These are phyloP conservation scores for Psettodes erumei DNA, from an alignment of 2,113 vertebrate genomes.

Conservation along the genomic window DNA sequence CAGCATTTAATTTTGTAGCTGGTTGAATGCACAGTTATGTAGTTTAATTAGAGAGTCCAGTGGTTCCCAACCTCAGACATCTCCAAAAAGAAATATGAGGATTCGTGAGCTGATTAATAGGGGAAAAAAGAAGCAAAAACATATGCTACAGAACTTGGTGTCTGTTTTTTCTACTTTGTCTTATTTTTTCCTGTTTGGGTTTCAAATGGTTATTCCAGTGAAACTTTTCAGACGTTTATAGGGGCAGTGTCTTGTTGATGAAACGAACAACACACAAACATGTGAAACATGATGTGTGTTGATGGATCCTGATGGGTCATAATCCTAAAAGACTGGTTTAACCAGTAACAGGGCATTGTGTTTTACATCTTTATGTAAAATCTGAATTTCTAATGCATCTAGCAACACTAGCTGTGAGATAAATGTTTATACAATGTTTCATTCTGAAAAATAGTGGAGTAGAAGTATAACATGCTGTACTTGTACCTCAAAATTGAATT, in stretches of 20 bases:
- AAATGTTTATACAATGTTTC: background rate
- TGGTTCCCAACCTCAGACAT: background rate
- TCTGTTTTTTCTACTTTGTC: background rate
- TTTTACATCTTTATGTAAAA: background rate
- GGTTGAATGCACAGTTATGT: background rate
- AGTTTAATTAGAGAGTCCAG: background rate
- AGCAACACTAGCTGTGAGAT: background rate
- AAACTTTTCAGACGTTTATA: background rate
- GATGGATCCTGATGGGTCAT: too few relatives aligned
- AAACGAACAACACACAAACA: background rate
- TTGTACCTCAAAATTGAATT: background rate
- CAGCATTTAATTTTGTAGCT: background rate
- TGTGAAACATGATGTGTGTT: background rate
- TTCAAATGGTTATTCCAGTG: too few relatives aligned
- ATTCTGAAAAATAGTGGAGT: too few relatives aligned
- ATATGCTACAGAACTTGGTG: background rate
- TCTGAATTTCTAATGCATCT: too few relatives aligned
- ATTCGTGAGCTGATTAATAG: too few relatives aligned
- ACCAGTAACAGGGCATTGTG: background rate
- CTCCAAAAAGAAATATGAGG: background rate
- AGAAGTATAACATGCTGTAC: background rate
- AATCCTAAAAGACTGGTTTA: background rate
- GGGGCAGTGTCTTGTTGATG: background rate
- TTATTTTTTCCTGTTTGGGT: background rate
- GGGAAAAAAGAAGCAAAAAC: background rate